A percentile compares a stretch with the other conserved stretches of the same genome.
Evolutionary conservation across 2,888 invertebrate genomes (phyloP).

Genomic region (Troglohyphantes excavatus): DNA sequence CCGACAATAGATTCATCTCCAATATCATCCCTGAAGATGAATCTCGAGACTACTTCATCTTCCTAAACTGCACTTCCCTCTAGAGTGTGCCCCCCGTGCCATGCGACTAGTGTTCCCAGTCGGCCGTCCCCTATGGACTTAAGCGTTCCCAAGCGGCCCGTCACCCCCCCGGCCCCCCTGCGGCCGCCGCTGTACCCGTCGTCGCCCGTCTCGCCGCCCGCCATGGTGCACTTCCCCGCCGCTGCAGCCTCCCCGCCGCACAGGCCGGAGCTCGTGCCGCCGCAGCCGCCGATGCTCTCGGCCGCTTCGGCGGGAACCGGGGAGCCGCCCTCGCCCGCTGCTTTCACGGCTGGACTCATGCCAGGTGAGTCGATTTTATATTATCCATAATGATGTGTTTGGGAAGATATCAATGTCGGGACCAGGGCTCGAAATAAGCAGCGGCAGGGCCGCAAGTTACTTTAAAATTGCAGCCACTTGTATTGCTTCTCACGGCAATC

Average conservation of each 20-base stretch:
- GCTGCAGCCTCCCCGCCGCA: constrained; percentile 56
- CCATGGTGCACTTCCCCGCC: constrained; percentile 71
- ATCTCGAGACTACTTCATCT: neutral
- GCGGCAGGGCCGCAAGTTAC: no score
- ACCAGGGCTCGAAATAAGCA: no score
- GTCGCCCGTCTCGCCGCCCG: constrained; percentile 51
- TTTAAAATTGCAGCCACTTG: no score
- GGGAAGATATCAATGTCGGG: no score
- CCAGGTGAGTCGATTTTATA: constrained; percentile 50
- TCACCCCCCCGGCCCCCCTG: constrained; percentile 60
- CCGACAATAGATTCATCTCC: constrained; percentile 1
- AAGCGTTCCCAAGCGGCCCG: constrained; percentile 78
- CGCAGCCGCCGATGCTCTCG: constrained; percentile 30
- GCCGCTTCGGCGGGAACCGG: constrained; percentile 52
- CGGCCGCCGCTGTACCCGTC: constrained; percentile 39
- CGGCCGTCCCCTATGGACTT: constrained; percentile 72
- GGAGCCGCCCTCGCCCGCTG: constrained; percentile 33
- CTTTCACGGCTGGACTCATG: constrained; percentile 66
- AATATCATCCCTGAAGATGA: neutral
- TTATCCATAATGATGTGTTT: no score
- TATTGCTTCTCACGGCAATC: no score
- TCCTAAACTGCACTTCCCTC: neutral
- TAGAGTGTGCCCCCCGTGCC: constrained; percentile 4
- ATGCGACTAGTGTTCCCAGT: constrained; percentile 22
- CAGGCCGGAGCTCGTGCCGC: constrained; percentile 57